Percentiles rank a stretch among this genome's conserved stretches.
These are phyloP conservation scores for Lophura nycthemera DNA, from an alignment of 2,113 vertebrate genomes.

Conservation along the genomic window DNA sequence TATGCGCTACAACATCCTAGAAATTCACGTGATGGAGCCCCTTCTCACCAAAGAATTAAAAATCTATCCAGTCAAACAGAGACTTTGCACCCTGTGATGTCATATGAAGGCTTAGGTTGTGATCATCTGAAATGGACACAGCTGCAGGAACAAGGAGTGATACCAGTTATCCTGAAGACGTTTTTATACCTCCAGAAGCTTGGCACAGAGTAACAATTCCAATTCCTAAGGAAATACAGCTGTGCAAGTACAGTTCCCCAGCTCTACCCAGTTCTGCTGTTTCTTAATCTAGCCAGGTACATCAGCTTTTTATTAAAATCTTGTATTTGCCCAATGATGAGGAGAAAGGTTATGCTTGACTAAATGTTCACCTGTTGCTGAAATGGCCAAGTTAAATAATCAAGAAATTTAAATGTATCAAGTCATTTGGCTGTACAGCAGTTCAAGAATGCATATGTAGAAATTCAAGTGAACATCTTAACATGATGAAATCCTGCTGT, in stretches of 20 bases:
- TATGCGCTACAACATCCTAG: background rate
- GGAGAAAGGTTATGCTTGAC: background rate
- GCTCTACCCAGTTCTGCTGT: background rate
- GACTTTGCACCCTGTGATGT: background rate
- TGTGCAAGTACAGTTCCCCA: background rate
- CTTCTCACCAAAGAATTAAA: background rate
- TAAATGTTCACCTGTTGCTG: background rate
- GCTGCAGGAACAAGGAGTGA: background rate
- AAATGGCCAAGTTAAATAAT: background rate
- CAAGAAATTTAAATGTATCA: background rate
- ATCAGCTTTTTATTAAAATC: background rate
- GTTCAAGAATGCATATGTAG: background rate
- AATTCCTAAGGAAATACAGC: background rate
- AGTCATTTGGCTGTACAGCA: background rate
- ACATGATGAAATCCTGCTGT: background rate
- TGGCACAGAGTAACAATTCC: background rate
- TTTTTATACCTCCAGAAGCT: background rate
- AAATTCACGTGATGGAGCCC: accelerated
- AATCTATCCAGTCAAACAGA: background rate
- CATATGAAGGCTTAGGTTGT: background rate
- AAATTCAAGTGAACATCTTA: background rate
- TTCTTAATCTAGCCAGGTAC: background rate
- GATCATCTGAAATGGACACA: background rate
- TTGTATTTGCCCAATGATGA: background rate
- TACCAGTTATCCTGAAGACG: background rate